phyloP scores from a whole-genome alignment of 2,797 vertebrate genomes.

The Prionace glauca region DNA sequence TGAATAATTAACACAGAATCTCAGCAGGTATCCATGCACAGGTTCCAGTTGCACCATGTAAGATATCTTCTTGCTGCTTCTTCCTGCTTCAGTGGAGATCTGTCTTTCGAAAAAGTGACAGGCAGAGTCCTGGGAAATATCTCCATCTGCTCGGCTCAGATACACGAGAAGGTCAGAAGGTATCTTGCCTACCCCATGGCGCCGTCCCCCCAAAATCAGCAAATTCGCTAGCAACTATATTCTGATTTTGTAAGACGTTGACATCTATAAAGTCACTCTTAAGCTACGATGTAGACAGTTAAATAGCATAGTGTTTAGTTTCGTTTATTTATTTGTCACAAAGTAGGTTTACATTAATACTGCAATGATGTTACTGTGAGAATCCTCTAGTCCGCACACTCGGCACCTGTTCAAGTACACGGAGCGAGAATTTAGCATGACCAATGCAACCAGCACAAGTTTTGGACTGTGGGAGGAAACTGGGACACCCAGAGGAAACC shows the following conservation, averaged over 20 bases:
- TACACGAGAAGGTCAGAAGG: neutral
- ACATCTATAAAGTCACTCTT: neutral
- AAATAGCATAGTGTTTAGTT: neutral
- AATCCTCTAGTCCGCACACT: too few species aligned
- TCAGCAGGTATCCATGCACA: neutral
- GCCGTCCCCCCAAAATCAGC: neutral
- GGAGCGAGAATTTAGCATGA: too few species aligned
- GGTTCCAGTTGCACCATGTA: neutral
- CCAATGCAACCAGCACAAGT: too few species aligned
- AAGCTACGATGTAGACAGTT: neutral
- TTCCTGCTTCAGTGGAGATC: neutral
- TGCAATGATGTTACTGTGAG: too few species aligned
- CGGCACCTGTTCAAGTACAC: too few species aligned
- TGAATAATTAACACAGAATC: neutral
- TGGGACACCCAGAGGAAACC: too few species aligned
- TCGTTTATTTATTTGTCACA: too few species aligned
- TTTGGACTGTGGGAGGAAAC: too few species aligned
- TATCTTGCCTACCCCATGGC: neutral
- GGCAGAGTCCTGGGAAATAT: neutral
- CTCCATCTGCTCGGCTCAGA: neutral
- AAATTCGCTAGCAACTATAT: neutral
- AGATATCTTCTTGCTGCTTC: too few species aligned
- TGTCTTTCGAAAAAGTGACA: neutral
- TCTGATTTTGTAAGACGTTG: neutral
- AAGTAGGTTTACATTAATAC: too few species aligned